These are phyloP conservation scores for Campopleginae sp. DNA, from an alignment of 2,888 invertebrate species.

Conservation along the genomic window DNA sequence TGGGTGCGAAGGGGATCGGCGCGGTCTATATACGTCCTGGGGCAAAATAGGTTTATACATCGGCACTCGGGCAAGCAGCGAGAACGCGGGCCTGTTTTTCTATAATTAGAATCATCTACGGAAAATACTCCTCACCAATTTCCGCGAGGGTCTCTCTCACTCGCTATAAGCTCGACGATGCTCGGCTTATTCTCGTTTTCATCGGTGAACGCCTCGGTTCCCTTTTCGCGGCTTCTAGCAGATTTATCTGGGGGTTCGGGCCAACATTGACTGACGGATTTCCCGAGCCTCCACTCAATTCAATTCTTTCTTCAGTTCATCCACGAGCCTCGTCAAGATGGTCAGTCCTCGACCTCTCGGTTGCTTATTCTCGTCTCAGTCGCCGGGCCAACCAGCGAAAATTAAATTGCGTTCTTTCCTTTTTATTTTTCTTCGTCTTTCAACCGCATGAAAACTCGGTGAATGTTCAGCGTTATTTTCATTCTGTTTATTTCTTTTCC, in stretches of 20 bases:
- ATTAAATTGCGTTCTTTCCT: neutral
- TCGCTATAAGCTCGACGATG: conserved; percentile 48
- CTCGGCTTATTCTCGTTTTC: conserved; percentile 46
- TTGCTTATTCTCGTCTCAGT: neutral
- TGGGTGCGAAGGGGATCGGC: conserved; percentile 15
- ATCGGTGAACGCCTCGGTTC: conserved; percentile 54
- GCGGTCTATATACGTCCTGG: conserved; percentile 71
- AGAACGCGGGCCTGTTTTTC: conserved; percentile 73
- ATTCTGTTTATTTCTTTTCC: conserved; percentile 69
- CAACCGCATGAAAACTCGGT: neutral
- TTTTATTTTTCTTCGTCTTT: neutral
- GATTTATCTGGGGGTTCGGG: neutral
- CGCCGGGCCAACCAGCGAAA: neutral
- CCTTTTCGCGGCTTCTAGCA: neutral
- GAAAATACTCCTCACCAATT: conserved; percentile 77
- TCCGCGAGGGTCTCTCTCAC: conserved; percentile 62
- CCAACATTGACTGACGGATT: conserved; percentile 6
- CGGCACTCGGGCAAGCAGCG: conserved; percentile 39
- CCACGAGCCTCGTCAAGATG: conserved; percentile 12
- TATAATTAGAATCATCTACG: conserved; percentile 72
- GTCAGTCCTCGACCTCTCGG: conserved; percentile 35
- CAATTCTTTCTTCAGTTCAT: conserved; percentile 5
- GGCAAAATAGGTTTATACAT: conserved; percentile 48
- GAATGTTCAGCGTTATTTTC: conserved; percentile 9
- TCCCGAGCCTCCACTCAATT: conserved; percentile 9